Evolutionary conservation across 2,888 invertebrate species (phyloP), one percentile per base, ranked within the genome.

Genomic region (Chymomyza procnemis): DNA sequence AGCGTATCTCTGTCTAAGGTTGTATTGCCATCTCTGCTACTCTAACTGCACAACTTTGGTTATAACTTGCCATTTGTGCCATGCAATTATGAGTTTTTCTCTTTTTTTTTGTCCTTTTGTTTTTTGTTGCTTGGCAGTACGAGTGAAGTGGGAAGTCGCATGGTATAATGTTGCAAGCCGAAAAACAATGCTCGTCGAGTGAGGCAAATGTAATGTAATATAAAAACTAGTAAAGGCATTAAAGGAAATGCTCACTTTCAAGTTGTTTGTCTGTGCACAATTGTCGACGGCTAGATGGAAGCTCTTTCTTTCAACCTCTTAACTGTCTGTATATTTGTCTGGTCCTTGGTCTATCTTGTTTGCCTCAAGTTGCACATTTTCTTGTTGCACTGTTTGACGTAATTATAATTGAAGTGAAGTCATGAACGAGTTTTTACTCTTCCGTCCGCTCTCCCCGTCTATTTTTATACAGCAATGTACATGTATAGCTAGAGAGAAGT

Each of bases 321-420:
- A 26, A 30, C 26, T 56, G 56, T 56, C 64, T 61, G 64, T 52
- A 57, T 52, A 58, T 54, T 21, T 4, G 63, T 54, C 52, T 67
- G 30, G 46, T 46, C 60, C 59, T 34, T 8, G 66, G 64, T 73
- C 73, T 82, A 76, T 78, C 79, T 78, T 81, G 82, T 85, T 85
- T 85, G 84, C 76, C 72, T 83, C 84, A 74, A 85, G 81, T 85
- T 81, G 85, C 74, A 78, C 80, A 83, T 79, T 85, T 83, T 84
- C 80, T 86, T 79, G 87, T 78, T 83, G 85, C 85, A 79, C 82
- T 87, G 84, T 87, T 87, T 87, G 87, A 86, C 80, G 88, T 88
- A 88, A 86, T 86, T 86, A 88, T 88, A 86, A 88, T 88, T 86
- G 88, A 86, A 86, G 85, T 86, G 81, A 88, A 81, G 84, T 85